phyloP scores from a whole-genome alignment of 2,113 vertebrate genomes.

The Phycodurus eques region DNA sequence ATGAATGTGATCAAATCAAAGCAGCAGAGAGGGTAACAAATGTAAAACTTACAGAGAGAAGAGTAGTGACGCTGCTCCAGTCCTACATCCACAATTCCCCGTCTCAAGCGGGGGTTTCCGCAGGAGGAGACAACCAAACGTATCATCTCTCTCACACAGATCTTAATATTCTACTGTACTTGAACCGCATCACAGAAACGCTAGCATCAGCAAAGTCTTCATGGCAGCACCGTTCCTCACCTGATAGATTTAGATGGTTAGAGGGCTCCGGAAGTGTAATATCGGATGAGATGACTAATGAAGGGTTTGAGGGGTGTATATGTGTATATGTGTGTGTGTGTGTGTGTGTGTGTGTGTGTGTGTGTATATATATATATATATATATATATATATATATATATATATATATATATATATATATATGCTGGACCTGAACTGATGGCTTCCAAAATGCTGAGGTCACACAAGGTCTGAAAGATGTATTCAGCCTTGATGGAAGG shows the following conservation, averaged over 20 bases:
- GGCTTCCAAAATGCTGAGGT: conserved; percentile 17
- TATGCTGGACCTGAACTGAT: background rate
- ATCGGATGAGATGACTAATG: background rate
- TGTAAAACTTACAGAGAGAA: conserved; percentile 14
- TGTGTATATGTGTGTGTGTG: no score
- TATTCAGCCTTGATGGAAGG: conserved; percentile 62
- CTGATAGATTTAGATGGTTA: background rate
- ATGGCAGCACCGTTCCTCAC: conserved; percentile 37
- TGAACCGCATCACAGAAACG: conserved; percentile 29
- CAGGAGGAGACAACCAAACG: conserved; percentile 67
- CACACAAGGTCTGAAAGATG: conserved; percentile 19
- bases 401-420: no score
- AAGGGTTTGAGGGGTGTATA: conserved; percentile 19
- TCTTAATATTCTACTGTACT: conserved; percentile 65
- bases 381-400: no score
- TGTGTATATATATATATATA: conserved; percentile 60
- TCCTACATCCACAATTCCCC: conserved; percentile 32
- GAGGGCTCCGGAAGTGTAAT: background rate
- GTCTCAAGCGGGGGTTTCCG: conserved; percentile 65
- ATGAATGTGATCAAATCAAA: background rate
- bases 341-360: no score
- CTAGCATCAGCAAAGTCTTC: conserved; percentile 51
- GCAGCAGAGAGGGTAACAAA: background rate
- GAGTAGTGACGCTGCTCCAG: conserved; percentile 13
- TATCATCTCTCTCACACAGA: conserved; percentile 72